Evolutionary conservation across 2,797 vertebrate species (phyloP).

Genomic region (Pipistrellus pygmaeus): DNA sequence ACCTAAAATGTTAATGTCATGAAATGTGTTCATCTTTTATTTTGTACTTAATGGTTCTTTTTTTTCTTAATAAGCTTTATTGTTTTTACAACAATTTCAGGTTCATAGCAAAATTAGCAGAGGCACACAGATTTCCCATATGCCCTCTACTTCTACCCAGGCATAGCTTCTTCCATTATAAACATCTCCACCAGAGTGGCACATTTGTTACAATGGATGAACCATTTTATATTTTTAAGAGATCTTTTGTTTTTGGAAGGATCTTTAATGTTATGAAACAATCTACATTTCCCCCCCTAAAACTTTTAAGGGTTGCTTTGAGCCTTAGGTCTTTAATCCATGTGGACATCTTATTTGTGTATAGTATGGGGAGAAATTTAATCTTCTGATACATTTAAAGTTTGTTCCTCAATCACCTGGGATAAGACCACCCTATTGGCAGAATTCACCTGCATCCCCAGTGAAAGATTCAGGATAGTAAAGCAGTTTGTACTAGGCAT

Average conservation of each 20-base stretch:
- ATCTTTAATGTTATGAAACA: neutral
- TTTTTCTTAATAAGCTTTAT: conserved; percentile 11
- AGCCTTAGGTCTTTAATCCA: conserved; percentile 17
- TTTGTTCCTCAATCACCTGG: conserved; percentile 3
- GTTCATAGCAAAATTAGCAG: conserved; percentile 7
- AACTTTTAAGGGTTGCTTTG: conserved; percentile 13
- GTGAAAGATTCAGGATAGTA: neutral
- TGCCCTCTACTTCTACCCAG: no score
- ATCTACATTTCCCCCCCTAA: neutral
- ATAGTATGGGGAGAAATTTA: neutral
- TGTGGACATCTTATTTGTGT: neutral
- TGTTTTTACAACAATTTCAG: conserved; percentile 12
- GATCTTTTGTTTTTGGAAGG: neutral
- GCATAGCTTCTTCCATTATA: neutral
- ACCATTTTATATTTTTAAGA: neutral
- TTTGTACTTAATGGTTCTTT: neutral
- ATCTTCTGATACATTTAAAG: conserved; percentile 10
- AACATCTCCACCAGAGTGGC: neutral
- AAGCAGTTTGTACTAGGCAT: neutral
- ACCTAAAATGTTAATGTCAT: conserved; percentile 33
- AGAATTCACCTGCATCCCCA: neutral
- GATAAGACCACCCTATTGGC: neutral
- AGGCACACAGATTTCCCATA: neutral
- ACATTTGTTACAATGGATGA: neutral
- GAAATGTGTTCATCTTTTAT: conserved; percentile 8